Conservation (phyloP, 2,113 vertebrate genomes). For the Pedetes capensis region DNA sequence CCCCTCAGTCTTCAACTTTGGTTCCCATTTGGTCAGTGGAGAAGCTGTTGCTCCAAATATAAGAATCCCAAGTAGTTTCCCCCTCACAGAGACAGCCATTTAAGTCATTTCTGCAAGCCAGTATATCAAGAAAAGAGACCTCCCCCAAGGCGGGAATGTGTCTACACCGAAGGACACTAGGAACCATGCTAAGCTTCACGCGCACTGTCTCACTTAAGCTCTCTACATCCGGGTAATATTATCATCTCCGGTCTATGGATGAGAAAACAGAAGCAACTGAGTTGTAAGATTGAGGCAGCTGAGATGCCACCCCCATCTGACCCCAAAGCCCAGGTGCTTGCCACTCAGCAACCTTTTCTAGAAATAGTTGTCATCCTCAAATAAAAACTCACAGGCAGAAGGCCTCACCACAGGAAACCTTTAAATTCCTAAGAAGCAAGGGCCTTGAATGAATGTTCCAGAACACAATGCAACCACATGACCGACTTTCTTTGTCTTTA, state of each 20-base stretch:
- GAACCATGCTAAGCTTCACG: not conserved
- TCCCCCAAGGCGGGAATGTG: accelerated
- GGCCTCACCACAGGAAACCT: not conserved
- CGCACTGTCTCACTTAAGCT: not conserved
- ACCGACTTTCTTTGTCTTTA: not conserved
- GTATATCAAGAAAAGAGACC: not conserved
- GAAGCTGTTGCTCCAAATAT: not conserved
- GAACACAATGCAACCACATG: not conserved
- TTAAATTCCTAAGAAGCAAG: not conserved
- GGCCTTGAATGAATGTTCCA: not conserved
- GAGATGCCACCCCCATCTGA: not conserved
- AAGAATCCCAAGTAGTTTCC: not conserved
- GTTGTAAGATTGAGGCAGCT: not conserved
- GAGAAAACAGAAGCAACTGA: not conserved
- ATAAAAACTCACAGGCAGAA: not conserved
- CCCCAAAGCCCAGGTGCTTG: not conserved
- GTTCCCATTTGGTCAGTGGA: not conserved
- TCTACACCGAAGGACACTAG: accelerated
- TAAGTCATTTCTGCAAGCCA: not conserved
- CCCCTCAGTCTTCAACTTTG: not conserved
- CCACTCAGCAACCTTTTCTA: not conserved
- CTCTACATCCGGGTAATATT: accelerated
- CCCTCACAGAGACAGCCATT: not conserved
- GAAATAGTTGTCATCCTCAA: not conserved
- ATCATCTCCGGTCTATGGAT: not conserved